Evolutionary conservation across 1,140 invertebrate genomes (phyloP).

Genomic region (Helicorthomorpha holstii): DNA sequence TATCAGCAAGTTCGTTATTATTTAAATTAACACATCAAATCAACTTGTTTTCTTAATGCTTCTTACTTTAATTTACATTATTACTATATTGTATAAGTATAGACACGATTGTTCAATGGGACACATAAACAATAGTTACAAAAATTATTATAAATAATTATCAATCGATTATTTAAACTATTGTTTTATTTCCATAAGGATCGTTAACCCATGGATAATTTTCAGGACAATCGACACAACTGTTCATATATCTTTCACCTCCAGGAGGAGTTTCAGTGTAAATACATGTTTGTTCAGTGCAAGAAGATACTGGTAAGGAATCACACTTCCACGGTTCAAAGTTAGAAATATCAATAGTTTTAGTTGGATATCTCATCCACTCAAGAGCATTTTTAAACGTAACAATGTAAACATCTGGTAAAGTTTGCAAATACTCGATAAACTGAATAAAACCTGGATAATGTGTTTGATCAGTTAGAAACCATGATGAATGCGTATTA

Average conservation of each 20-base stretch:
- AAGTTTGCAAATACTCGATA: constrained; percentile 14
- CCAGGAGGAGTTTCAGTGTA: constrained; percentile 38
- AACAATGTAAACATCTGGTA: constrained; percentile 20
- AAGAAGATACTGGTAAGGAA: background rate
- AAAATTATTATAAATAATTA: no score
- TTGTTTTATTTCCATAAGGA: background rate
- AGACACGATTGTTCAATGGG: no score
- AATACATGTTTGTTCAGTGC: background rate
- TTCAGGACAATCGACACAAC: constrained; percentile 53
- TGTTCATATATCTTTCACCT: constrained; percentile 23
- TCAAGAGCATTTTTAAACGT: constrained; percentile 31
- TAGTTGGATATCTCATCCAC: constrained; percentile 37
- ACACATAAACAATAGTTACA: no score
- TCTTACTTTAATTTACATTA: no score
- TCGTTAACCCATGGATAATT: constrained; percentile 57
- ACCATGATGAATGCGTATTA: constrained; percentile 7
- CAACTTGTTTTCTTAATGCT: no score
- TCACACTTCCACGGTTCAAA: constrained; percentile 8
- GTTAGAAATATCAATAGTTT: constrained; percentile 23
- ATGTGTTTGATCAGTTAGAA: constrained; percentile 18
- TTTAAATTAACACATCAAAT: no score
- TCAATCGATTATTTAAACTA: no score
- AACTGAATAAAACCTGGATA: constrained; percentile 11
- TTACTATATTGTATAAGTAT: no score
- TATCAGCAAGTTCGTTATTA: no score